phyloP scores from a whole-genome alignment of 2,888 invertebrate genomes.

The Rotaria sp. region DNA sequence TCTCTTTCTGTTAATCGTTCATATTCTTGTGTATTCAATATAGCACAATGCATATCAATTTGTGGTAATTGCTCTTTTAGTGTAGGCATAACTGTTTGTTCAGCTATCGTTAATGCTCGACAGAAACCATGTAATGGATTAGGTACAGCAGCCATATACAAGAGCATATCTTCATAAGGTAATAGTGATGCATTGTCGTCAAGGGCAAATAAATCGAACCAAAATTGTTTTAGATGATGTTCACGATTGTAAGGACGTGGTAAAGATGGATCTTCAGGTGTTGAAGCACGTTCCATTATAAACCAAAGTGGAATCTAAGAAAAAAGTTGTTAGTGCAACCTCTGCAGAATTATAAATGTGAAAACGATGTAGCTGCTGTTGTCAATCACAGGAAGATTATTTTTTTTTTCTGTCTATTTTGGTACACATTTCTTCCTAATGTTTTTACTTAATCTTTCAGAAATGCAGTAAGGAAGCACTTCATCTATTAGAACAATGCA shows the following conservation, averaged over 20 bases:
- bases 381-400: no score
- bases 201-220: conserved; percentile 37
- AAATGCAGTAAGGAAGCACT: no score
- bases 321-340: no score
- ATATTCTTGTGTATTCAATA: neutral
- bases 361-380: no score
- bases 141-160: conserved; percentile 49
- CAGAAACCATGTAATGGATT: conserved; percentile 52
- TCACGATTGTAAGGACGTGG: conserved; percentile 35
- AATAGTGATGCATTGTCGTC: neutral
- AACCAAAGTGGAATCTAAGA: conserved; percentile 39
- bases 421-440: no score
- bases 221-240: conserved; percentile 32
- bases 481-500: no score
- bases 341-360: no score
- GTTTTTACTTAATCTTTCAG: no score
- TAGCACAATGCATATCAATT: neutral
- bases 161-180: conserved; percentile 27
- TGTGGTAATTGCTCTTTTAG: conserved; percentile 18
- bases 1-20: neutral
- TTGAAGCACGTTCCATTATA: conserved; percentile 32
- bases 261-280: conserved; percentile 35
- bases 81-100: conserved; percentile 48
- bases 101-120: conserved; percentile 52
- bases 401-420: no score